phyloP scores from a whole-genome alignment of 1,140 invertebrate species.

The Heliconius himera region DNA sequence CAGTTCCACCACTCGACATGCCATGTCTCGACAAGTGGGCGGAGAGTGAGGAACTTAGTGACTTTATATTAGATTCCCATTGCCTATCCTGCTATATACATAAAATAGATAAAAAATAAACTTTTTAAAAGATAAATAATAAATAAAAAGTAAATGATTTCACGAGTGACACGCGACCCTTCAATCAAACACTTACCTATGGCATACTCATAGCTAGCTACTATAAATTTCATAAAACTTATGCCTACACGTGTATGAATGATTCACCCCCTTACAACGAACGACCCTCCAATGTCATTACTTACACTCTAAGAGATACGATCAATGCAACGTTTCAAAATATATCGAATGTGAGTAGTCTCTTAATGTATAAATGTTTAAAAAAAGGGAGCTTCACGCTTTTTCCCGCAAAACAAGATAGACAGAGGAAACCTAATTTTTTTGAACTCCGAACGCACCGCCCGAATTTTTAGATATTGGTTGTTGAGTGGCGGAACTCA shows the following conservation, averaged over 20 bases:
- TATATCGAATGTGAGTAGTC: too few relatives aligned
- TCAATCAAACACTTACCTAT: not conserved
- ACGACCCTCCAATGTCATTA: not conserved
- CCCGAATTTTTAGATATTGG: too few relatives aligned
- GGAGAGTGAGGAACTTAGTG: not conserved
- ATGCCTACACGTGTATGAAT: constrained; percentile 2
- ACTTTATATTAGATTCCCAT: not conserved
- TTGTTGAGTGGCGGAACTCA: too few relatives aligned
- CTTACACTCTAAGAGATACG: too few relatives aligned
- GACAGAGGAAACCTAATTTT: too few relatives aligned
- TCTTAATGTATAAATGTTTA: too few relatives aligned
- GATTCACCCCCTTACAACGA: constrained; percentile 7
- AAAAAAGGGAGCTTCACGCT: too few relatives aligned
- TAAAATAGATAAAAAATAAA: not conserved
- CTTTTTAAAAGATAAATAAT: not conserved
- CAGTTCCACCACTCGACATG: not conserved
- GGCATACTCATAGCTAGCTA: not conserved
- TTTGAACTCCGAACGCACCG: too few relatives aligned
- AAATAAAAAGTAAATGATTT: not conserved
- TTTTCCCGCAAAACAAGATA: too few relatives aligned
- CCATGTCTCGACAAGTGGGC: too few relatives aligned
- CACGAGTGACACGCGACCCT: not conserved
- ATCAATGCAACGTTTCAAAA: too few relatives aligned
- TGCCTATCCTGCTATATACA: not conserved
- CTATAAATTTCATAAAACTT: not conserved